Percentiles rank a stretch among this genome's conserved stretches.
Conservation (phyloP, 23 tunicate genomes). For the Styela clava region DNA sequence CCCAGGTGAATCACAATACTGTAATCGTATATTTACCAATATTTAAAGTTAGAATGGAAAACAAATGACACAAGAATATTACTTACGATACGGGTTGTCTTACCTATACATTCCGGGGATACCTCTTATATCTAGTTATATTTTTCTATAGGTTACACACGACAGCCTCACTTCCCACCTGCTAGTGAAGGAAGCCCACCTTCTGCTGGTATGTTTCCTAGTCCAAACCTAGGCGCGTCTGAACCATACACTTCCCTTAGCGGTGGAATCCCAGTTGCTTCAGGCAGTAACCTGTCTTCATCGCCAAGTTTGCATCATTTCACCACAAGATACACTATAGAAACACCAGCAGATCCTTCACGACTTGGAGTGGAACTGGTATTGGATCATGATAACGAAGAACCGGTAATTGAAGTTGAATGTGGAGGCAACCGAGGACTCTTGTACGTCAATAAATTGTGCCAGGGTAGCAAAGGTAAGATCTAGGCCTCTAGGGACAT, state of each 20-base stretch:
- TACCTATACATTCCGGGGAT: neutral
- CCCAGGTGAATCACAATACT: slow-evolving; percentile 33
- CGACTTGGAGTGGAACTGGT: slow-evolving; percentile 56
- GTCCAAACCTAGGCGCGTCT: neutral
- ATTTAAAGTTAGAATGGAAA: neutral
- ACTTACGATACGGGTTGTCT: neutral
- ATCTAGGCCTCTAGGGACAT: neutral
- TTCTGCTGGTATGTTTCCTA: neutral
- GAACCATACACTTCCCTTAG: neutral
- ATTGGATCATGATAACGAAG: slow-evolving; percentile 42
- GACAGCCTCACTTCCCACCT: neutral
- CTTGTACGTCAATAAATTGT: slow-evolving; percentile 73
- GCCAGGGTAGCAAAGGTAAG: slow-evolving; percentile 97
- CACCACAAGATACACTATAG: slow-evolving; percentile 86
- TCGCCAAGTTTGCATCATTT: slow-evolving; percentile 70
- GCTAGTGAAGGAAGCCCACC: too few species aligned
- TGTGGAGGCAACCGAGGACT: slow-evolving; percentile 91
- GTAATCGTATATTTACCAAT: neutral
- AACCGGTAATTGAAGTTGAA: slow-evolving; percentile 82
- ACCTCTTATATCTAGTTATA: neutral
- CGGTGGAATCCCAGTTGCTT: neutral
- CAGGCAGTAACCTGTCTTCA: neutral
- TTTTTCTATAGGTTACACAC: neutral
- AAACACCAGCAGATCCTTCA: slow-evolving; percentile 64
- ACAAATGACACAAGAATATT: neutral